A percentile compares a stretch with the other conserved stretches of the same genome.
phyloP scores from a whole-genome alignment of 2,888 invertebrate genomes.

The Chrysopilus asiliformis region DNA sequence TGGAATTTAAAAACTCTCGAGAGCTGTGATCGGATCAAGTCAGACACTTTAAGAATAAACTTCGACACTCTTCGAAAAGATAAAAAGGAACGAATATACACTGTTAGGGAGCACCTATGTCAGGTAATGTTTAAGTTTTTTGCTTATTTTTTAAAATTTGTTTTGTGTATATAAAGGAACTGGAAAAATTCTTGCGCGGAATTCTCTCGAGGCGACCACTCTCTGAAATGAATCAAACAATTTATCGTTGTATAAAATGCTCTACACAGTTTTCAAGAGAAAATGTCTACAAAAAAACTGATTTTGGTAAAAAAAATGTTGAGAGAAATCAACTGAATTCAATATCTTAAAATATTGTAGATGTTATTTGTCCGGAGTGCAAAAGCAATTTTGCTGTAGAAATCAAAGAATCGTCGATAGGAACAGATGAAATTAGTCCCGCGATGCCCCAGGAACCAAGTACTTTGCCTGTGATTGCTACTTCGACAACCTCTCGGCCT shows the following conservation, averaged over 20 bases:
- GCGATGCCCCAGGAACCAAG: neutral
- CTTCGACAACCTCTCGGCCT: slow-evolving; percentile 5
- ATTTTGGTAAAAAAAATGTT: slow-evolving; percentile 19
- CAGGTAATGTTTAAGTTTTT: slow-evolving; percentile 29
- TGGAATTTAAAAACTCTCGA: slow-evolving; percentile 42
- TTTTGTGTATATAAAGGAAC: too few relatives aligned
- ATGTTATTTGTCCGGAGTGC: slow-evolving; percentile 43
- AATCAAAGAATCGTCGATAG: slow-evolving; percentile 19
- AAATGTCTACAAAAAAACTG: slow-evolving; percentile 19
- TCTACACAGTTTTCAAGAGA: slow-evolving; percentile 45
- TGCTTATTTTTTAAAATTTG: too few relatives aligned
- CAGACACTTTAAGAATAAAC: slow-evolving; percentile 41
- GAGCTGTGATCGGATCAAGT: slow-evolving; percentile 37
- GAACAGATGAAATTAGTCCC: neutral
- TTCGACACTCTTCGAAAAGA: slow-evolving; percentile 49
- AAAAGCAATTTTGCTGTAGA: slow-evolving; percentile 43
- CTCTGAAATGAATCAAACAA: slow-evolving; percentile 37
- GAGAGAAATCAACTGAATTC: neutral
- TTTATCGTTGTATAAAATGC: slow-evolving; percentile 49
- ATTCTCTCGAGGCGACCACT: slow-evolving; percentile 38
- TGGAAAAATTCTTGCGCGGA: slow-evolving; percentile 36
- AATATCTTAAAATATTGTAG: slow-evolving; percentile 17
- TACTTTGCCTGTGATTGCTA: slow-evolving; percentile 20
- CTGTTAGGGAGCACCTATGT: slow-evolving; percentile 42
- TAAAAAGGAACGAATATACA: slow-evolving; percentile 44